Evolutionary conservation across 2,888 invertebrate genomes (phyloP).

Genomic region (Himalopsyche anomala): DNA sequence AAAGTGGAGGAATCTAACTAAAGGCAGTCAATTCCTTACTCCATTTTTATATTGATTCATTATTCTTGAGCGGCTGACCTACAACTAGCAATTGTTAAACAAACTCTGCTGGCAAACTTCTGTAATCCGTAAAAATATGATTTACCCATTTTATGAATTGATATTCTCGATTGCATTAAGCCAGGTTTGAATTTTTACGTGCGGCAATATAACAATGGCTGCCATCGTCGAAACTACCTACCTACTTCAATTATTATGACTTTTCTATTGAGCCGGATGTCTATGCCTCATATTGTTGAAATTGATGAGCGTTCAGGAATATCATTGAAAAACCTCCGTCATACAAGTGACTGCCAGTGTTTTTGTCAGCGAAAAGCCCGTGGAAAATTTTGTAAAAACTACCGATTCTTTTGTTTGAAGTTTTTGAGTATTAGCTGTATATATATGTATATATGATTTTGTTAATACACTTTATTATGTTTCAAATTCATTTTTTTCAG

Average conservation of each 20-base stretch:
- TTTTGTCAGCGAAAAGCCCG: neutral
- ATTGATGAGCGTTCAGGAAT: neutral
- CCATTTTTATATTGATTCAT: no score
- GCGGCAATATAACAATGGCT: neutral
- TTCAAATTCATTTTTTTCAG: no score
- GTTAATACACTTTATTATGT: no score
- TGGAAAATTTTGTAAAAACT: neutral
- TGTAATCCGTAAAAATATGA: neutral
- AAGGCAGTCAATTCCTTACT: no score
- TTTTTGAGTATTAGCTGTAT: neutral
- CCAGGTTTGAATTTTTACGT: neutral
- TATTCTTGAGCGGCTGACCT: no score
- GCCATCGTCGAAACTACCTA: neutral
- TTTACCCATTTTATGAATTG: neutral
- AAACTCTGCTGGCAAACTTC: no score
- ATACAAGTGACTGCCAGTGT: neutral
- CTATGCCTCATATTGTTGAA: neutral
- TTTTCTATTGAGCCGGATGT: neutral
- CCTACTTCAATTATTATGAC: conserved; percentile 15
- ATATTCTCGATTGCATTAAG: neutral
- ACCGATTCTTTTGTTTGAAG: neutral
- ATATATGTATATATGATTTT: neutral
- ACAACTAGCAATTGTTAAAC: no score
- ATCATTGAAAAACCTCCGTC: neutral
- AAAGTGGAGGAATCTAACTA: no score